Base-by-base conservation (phyloP, 2,888 invertebrate species). In the Acrobasis suavella region DNA sequence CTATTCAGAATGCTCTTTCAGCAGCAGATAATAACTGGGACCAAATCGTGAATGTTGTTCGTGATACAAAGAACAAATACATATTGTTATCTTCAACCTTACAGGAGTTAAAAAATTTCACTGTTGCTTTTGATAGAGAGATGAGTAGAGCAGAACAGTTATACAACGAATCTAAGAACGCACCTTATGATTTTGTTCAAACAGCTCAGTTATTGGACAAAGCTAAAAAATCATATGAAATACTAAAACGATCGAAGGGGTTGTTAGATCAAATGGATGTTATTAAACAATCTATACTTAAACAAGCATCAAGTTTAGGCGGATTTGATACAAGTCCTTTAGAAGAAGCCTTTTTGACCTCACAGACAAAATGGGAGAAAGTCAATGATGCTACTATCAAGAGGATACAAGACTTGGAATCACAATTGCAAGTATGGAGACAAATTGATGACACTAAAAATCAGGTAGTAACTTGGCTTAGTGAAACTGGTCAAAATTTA, bases 391-490 rank as follows among this genome's bases (percentile, higher is more conserved):
- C 94, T 58, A 93, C 96, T 5, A 93, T 95, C 8, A 96, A 95
- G 70, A 94, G 95, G 70, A 95, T 95, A 22, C 97, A 97, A 82
- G 95, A 95, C 62, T 94, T 96, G 59, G 98, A 98, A 86, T 96
- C 97, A 0, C 97, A 98, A 85, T 93, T 96, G 0, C 95, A 97
- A n/a, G 96, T 98, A 61, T 98, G 98, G 98, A 96, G 97, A 75
- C 97, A 98, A 82, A 96, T 98, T 46, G 96, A 97, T 72, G 96
- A 97, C 65, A 95, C 96, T 0, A 97, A 97, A 79, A 96, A 96
- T 68, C 97, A 97, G 80, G 91, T 98, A 3, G 87, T 96, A 0
- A 94, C 95, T 22, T 98, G 98, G 98, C 81, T 98, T 8, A 94
- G 95, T 65, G 96, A 96, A 78, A 97, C 96, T 22, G 96, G 96